Conservation (phyloP, 2,797 vertebrate genomes). For the Rousettus madagascariensis region DNA sequence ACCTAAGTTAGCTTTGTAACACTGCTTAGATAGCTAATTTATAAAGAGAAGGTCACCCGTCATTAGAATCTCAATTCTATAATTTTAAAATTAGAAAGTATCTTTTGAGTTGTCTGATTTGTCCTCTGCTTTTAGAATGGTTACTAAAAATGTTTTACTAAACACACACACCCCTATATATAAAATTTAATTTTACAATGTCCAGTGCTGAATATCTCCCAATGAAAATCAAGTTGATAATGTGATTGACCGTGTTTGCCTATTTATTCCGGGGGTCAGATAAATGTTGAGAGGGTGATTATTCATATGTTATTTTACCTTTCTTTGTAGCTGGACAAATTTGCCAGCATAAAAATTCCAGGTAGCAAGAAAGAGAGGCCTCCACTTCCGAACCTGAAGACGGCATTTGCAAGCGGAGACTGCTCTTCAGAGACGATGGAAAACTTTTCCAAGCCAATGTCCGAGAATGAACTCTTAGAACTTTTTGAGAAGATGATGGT, state of each 20-base stretch:
- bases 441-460: slow-evolving; percentile 88
- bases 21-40: neutral
- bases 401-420: slow-evolving; percentile 83
- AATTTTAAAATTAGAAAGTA: slow-evolving; percentile 14
- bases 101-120: neutral
- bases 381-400: slow-evolving; percentile 87
- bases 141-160: neutral
- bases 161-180: too few relatives aligned
- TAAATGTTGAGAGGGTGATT: slow-evolving; percentile 14
- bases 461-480: slow-evolving; percentile 92
- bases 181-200: neutral
- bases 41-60: neutral
- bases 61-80: neutral
- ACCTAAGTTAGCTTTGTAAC: slow-evolving; percentile 8
- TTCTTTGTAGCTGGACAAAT: slow-evolving; percentile 91
- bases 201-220: neutral
- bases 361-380: slow-evolving; percentile 94
- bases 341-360: slow-evolving; percentile 96
- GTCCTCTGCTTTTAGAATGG: neutral
- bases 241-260: neutral
- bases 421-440: slow-evolving; percentile 87
- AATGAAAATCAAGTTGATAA: neutral
- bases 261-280: neutral
- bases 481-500: slow-evolving; percentile 99
- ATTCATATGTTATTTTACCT: slow-evolving; percentile 35